Conservation (phyloP, 2,888 invertebrate genomes). For the Caenorhabditis sp. region DNA sequence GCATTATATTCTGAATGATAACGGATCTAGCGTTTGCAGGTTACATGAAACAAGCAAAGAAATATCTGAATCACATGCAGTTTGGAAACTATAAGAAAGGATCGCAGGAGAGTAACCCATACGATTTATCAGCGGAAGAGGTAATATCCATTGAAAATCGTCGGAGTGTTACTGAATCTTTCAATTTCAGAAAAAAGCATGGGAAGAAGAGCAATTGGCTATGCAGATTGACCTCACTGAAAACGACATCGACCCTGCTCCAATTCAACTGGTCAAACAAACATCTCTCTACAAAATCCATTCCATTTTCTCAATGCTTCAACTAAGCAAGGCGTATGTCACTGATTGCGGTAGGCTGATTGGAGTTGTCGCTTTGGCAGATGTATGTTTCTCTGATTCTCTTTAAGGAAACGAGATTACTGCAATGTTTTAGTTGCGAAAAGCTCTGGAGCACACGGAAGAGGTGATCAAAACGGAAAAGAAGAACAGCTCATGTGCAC, state of each 20-base stretch:
- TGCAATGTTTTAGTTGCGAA: slow-evolving; percentile 56
- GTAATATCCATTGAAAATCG: too few species aligned
- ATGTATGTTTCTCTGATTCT: slow-evolving; percentile 58
- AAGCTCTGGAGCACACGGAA: slow-evolving; percentile 61
- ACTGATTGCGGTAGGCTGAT: slow-evolving; percentile 77
- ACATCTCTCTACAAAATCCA: slow-evolving; percentile 77
- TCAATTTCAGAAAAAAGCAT: slow-evolving; percentile 66
- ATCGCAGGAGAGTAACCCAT: slow-evolving; percentile 56
- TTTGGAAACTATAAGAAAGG: slow-evolving; percentile 66
- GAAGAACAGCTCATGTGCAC: slow-evolving; percentile 19
- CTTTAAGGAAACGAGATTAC: too few species aligned
- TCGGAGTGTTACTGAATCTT: background rate
- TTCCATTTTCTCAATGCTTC: slow-evolving; percentile 77
- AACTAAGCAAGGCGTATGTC: slow-evolving; percentile 76
- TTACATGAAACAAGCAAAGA: slow-evolving; percentile 73
- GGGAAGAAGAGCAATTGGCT: slow-evolving; percentile 70
- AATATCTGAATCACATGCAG: slow-evolving; percentile 66
- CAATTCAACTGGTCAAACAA: slow-evolving; percentile 75
- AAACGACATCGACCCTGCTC: slow-evolving; percentile 74
- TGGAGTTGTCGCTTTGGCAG: slow-evolving; percentile 76
- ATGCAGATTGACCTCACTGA: slow-evolving; percentile 69
- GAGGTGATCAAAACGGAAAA: slow-evolving; percentile 50
- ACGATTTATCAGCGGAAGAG: slow-evolving; percentile 68
- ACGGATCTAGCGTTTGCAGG: too few species aligned
- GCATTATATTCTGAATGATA: too few species aligned